Evolutionary conservation across 2,888 invertebrate species (phyloP).

Genomic region (Caenorhabditis sp.): DNA sequence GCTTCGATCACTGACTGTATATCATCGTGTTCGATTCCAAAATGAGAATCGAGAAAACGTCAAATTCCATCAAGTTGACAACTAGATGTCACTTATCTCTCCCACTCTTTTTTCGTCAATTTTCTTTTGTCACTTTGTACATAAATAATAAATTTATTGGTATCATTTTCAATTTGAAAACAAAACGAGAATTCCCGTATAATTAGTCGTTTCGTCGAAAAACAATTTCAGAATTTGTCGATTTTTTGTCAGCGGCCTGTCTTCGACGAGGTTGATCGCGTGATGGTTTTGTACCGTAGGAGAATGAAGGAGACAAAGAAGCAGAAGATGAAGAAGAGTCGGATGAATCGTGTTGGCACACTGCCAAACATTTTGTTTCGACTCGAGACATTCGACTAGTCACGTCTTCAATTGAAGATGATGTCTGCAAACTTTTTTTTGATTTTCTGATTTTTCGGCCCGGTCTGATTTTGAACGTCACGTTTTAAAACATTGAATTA

Average conservation of each 20-base stretch:
- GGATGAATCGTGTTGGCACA: slow-evolving; percentile 38
- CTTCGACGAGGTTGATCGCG: slow-evolving; percentile 42
- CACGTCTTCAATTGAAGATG: slow-evolving; percentile 39
- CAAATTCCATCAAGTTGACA: slow-evolving; percentile 6
- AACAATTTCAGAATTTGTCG: slow-evolving; percentile 35
- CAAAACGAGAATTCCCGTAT: not conserved
- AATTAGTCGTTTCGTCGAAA: slow-evolving; percentile 34
- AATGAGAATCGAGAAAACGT: slow-evolving; percentile 40
- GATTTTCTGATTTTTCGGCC: not conserved
- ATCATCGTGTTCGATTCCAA: slow-evolving; percentile 54
- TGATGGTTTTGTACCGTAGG: slow-evolving; percentile 11
- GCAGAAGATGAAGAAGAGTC: not conserved
- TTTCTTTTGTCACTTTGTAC: not conserved
- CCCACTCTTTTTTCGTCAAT: not conserved
- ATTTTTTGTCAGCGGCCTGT: slow-evolving; percentile 25
- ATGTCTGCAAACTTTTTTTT: slow-evolving; percentile 20
- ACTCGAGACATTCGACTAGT: slow-evolving; percentile 41
- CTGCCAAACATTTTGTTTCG: slow-evolving; percentile 44
- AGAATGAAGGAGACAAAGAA: not conserved
- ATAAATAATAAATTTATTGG: not conserved
- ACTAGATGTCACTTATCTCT: not conserved
- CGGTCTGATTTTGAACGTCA: no score
- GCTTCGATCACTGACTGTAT: slow-evolving; percentile 55
- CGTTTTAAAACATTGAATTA: no score
- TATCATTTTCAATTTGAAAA: not conserved